These are phyloP conservation scores for Aquatica leii DNA, from an alignment of 2,888 invertebrate species.

Conservation along the genomic window DNA sequence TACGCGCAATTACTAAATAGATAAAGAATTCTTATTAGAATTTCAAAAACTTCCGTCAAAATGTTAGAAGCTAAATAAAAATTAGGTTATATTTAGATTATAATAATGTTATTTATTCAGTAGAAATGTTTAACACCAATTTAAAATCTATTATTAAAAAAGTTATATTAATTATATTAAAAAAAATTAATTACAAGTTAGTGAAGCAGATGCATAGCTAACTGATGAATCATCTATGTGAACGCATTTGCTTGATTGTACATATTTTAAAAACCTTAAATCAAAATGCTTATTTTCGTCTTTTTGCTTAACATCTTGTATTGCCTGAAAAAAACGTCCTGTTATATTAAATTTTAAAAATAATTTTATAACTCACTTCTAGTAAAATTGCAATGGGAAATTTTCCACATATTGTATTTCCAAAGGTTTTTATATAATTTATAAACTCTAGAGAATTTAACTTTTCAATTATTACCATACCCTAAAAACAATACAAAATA, in stretches of 20 bases:
- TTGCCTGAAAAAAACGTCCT: not conserved
- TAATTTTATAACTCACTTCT: slow-evolving; percentile 66
- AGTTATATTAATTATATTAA: too few species aligned
- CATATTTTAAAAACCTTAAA: slow-evolving; percentile 89
- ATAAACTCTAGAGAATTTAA: slow-evolving; percentile 83
- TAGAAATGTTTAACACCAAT: too few species aligned
- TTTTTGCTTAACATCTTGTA: slow-evolving; percentile 63
- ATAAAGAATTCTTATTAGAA: too few species aligned
- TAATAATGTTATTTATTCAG: too few species aligned
- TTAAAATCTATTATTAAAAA: too few species aligned
- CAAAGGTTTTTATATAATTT: slow-evolving; percentile 87
- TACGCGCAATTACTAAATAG: too few species aligned
- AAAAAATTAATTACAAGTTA: slow-evolving; percentile 81
- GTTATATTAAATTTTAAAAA: not conserved
- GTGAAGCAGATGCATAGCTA: slow-evolving; percentile 91
- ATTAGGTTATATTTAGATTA: too few species aligned
- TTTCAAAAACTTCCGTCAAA: too few species aligned
- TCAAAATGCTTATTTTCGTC: slow-evolving; percentile 63
- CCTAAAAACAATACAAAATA: too few species aligned
- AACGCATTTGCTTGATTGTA: slow-evolving; percentile 90
- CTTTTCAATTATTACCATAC: slow-evolving; percentile 92
- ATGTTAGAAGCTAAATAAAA: too few species aligned
- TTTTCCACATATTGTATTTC: slow-evolving; percentile 97
- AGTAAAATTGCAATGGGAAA: slow-evolving; percentile 93
- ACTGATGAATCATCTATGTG: slow-evolving; percentile 91